A percentile compares a stretch with the other conserved stretches of the same genome.
phyloP scores from a whole-genome alignment of 1,140 invertebrate species.

The Rhizoglyphus robini region DNA sequence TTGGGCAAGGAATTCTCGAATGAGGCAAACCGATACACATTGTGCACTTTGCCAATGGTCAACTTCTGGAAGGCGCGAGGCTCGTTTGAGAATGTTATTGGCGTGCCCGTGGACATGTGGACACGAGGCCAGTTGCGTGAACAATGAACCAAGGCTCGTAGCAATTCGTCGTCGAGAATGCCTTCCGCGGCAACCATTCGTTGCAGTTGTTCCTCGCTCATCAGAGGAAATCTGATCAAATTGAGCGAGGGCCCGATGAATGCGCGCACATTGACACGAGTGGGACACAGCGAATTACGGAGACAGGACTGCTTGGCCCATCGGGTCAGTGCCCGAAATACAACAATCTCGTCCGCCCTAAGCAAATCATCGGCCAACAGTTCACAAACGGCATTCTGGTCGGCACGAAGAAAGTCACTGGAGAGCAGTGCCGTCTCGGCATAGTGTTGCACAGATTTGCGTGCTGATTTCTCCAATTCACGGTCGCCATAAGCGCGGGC shows the following conservation, averaged over 20 bases:
- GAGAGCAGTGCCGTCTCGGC: conserved; percentile 2
- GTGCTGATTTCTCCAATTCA: background rate
- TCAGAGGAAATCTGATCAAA: conserved; percentile 16
- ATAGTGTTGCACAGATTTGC: conserved; percentile 7
- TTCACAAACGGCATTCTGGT: background rate
- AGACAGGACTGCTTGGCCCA: conserved; percentile 15
- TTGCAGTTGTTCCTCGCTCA: conserved; percentile 15
- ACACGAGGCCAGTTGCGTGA: conserved; percentile 7
- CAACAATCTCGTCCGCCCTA: background rate
- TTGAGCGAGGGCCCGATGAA: background rate
- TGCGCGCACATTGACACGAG: conserved; percentile 1
- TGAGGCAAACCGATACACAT: conserved; percentile 8
- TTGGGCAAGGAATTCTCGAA: conserved; percentile 17
- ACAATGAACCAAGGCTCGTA: background rate
- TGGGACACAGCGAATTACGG: background rate
- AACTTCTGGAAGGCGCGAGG: conserved; percentile 4
- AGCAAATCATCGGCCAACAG: background rate
- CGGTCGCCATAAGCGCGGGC: background rate
- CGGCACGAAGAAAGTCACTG: conserved; percentile 4
- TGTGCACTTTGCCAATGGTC: background rate
- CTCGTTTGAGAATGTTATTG: conserved; percentile 1
- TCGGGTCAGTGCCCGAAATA: conserved; percentile 11
- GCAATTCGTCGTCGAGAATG: conserved; percentile 12
- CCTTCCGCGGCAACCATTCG: conserved; percentile 7
- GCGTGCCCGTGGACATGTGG: background rate